phyloP scores from a whole-genome alignment of 2,888 invertebrate genomes.

The Bibio marci region DNA sequence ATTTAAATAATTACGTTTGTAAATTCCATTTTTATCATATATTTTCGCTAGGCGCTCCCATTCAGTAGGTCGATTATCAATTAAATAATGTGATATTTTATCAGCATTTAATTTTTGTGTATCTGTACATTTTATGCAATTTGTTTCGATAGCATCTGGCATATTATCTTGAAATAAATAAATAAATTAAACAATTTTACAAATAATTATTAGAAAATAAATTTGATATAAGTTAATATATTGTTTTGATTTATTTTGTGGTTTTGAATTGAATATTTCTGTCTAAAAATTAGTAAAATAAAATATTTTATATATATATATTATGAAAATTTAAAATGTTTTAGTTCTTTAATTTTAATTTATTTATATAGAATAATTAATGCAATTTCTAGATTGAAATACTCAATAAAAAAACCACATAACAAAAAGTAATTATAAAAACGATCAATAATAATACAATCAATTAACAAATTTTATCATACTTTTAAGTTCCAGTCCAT shows the following conservation, averaged over 20 bases:
- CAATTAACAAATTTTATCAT: no score
- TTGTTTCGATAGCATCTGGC: conserved; percentile 50
- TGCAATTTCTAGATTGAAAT: not conserved
- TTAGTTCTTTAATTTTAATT: not conserved
- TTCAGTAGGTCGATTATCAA: conserved; percentile 33
- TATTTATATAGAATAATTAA: not conserved
- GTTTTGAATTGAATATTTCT: no score
- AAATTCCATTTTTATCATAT: conserved; percentile 43
- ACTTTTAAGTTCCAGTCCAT: conserved; percentile 55
- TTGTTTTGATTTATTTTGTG: no score
- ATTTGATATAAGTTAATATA: no score
- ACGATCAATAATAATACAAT: no score
- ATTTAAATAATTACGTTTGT: conserved; percentile 38
- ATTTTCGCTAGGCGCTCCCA: conserved; percentile 39
- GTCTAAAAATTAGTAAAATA: no score
- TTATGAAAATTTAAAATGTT: no score
- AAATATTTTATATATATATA: no score
- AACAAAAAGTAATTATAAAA: no score
- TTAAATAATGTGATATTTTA: conserved; percentile 37
- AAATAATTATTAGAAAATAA: no score
- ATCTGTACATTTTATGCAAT: conserved; percentile 48
- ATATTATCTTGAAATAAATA: conserved; percentile 36
- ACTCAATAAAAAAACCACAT: no score
- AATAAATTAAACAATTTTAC: conserved; percentile 4
- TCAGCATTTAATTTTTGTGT: conserved; percentile 46